Conservation (phyloP, 2,888 invertebrate genomes). For the Meliscaeva auricollis region DNA sequence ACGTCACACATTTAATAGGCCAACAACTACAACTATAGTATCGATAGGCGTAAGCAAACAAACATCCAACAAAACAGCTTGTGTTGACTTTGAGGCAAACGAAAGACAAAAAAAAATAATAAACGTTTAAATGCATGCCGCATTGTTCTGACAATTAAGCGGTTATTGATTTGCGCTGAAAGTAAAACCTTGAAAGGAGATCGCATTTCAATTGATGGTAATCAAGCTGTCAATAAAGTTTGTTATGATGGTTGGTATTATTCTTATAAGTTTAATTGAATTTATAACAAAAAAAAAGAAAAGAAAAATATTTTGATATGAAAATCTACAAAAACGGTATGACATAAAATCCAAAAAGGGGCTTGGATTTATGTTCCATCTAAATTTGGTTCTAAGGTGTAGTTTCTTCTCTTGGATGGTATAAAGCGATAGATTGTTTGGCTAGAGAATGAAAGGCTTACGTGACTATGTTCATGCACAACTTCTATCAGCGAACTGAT, state of each 20-base stretch:
- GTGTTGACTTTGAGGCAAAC: constrained; percentile 11
- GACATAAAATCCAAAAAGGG: constrained; percentile 4
- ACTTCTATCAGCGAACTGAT: constrained; percentile 11
- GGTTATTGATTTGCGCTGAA: constrained; percentile 64
- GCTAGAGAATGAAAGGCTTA: constrained; percentile 43
- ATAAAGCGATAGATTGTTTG: neutral
- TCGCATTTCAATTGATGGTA: constrained; percentile 61
- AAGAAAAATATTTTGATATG: constrained; percentile 1
- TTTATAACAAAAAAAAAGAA: constrained; percentile 16
- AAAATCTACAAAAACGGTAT: neutral
- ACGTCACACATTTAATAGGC: constrained; percentile 28
- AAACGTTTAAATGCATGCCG: constrained; percentile 52
- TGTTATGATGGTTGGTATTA: constrained; percentile 3
- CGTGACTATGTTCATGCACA: constrained; percentile 66
- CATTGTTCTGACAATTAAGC: constrained; percentile 61
- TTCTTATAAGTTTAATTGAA: constrained; percentile 37
- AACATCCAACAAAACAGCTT: neutral
- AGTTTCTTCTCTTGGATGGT: neutral
- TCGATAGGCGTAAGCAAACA: neutral
- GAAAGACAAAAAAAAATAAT: neutral
- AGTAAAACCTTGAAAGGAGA: constrained; percentile 64
- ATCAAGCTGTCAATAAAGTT: constrained; percentile 24
- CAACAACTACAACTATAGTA: constrained; percentile 5
- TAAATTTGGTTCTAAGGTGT: constrained; percentile 60
- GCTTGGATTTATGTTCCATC: constrained; percentile 58